Base-by-base conservation (phyloP, 2,113 vertebrate species). In the Phylloscopus trochiloides region DNA sequence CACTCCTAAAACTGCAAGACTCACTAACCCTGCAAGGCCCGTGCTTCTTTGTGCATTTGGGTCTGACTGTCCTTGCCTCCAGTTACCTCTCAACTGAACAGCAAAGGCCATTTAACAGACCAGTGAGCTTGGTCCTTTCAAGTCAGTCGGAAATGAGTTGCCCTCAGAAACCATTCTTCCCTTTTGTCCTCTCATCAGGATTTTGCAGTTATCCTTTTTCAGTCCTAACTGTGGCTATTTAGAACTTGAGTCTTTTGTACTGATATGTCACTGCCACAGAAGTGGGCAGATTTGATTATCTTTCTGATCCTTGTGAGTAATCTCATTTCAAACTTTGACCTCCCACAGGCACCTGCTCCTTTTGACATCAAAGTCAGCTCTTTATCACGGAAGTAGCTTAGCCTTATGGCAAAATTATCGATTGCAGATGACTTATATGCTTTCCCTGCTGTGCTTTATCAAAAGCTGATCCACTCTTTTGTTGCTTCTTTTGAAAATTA, bases 311-410 rank as follows among this genome's bases (percentile, higher is more conserved):
- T 96, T 95, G 92, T 97, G 63, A 92, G 90, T 86, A 96, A 95
- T 96, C 94, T 96, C 85, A 92, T 96, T 94, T 95, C 94, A 95
- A 96, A 96, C 92, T 96, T 92, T 96, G 93, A 95, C 96, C 96
- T 93, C 96, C 93, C 92, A 97, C 90, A 86, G 94, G 75, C 93
- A 95, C 93, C 94, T 92, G 82, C 57, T 97, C 94, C 82, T 90
- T 95, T 97, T 88, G 94, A 92, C 93, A 93, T 96, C 88, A 94
- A 96, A 96, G 88, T 48, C 85, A 90, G 90, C 86, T 92, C 94
- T 97, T 97, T 96, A 93, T 96, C 96, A 94, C 1, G 36, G 92
- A 95, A 96, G 92, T 95, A 92, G 94, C 92, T 96, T 95, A 95
- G 92, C 94, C 88, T 96, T 90, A 95, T 96, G 88, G 86, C 90